Evolutionary conservation across 2,888 invertebrate species (phyloP), one percentile per base, ranked within the genome.

Genomic region (Calliopum simillimum): DNA sequence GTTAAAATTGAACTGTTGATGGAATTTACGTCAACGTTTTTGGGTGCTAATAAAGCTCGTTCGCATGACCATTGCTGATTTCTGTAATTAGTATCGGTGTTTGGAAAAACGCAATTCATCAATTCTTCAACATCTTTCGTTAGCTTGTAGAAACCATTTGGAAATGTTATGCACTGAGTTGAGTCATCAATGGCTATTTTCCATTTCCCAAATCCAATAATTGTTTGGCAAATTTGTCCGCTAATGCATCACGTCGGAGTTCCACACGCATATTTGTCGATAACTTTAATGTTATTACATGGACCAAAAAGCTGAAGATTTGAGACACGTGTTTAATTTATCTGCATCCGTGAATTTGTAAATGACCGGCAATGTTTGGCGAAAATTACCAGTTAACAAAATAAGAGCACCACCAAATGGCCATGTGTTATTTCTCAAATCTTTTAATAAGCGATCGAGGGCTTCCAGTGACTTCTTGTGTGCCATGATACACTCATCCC

Each of bases 71-170:
- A 74, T 47, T 43, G 33, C 56, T 71, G 61, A 46, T 62, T 66
- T 71, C 41, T 69, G 65, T 64, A 68, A 11, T 73, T 55, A 25
- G 47, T 61, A 23, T 47, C 44, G 16, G 44, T 62, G 62, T 79
- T 71, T 46, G 78, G 78, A 67, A 81, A 82, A 44, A 80, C 78
- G 61, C 76, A 73, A 49, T 76, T 72, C 72, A 79, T 75, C 51
- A 77, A 73, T 62, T 77, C 75, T 58, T 74, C 74, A 73, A 76
- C 76, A 16, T 71, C 55, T 70, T 69, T 55, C 5, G 46, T 16
- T 73, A 71, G 16, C 76, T 68, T 49, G 69, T 74, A 58, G 76
- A 76, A 69, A 77, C 44, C 46, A 8, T 14, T 13, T n/a, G 55
- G 55, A 16, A 53, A 53, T 11, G 55, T n/a, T n/a, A 53, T 53